These are phyloP conservation scores for Cepphus grylle DNA, from an alignment of 2,113 vertebrate species.

Conservation along the genomic window DNA sequence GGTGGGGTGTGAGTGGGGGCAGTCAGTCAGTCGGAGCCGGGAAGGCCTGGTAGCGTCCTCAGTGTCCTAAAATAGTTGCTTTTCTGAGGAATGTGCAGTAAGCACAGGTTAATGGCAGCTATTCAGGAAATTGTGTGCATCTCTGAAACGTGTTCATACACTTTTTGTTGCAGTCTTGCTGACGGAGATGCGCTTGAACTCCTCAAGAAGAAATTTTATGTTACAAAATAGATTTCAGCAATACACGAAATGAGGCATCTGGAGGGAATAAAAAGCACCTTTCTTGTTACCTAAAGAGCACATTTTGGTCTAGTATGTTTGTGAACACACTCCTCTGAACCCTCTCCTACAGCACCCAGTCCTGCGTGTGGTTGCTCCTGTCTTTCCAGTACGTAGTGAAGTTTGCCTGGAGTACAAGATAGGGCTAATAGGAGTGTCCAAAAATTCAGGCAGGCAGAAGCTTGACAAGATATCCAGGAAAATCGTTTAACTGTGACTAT, in stretches of 20 bases:
- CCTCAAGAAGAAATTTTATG: not conserved
- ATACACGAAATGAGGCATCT: not conserved
- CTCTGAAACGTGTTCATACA: not conserved
- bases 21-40: rapidly evolving
- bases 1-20: not conserved
- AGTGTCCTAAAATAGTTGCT: not conserved
- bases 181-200: not conserved
- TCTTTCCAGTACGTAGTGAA: not conserved
- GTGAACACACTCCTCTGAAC: not conserved
- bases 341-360: not conserved
- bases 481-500: not conserved
- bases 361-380: rapidly evolving
- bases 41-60: no score
- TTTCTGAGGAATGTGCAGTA: not conserved
- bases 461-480: not conserved
- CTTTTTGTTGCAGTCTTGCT: not conserved
- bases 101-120: not conserved
- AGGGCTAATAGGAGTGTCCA: not conserved
- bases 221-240: not conserved
- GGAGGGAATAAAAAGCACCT: rapidly evolving
- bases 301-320: not conserved
- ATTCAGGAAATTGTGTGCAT: not conserved
- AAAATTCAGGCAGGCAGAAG: not conserved
- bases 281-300: not conserved
- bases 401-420: not conserved